A percentile compares a stretch with the other conserved stretches of the same genome.
Evolutionary conservation across 92 coral and sea anemone genomes (phyloP).

Genomic region (Pocillopora meandrina): DNA sequence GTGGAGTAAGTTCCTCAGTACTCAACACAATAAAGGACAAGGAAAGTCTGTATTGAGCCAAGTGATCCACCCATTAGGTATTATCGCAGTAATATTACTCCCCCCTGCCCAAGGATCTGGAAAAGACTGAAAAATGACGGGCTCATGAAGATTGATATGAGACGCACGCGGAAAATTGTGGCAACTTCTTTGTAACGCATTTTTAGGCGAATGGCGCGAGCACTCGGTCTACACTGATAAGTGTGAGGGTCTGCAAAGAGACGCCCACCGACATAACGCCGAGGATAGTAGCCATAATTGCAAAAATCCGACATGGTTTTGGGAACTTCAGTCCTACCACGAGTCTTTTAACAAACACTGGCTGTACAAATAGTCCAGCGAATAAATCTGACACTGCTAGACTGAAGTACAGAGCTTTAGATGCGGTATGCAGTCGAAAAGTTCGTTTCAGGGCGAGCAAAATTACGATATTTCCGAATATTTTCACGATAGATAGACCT

Average conservation of each 20-base stretch:
- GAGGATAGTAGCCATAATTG: not conserved
- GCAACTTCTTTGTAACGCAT: slow-evolving; percentile 17
- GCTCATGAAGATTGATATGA: slow-evolving; percentile 4
- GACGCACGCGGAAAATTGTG: not conserved
- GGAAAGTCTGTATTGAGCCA: too few species aligned
- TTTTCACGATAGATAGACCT: not conserved
- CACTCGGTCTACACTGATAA: slow-evolving; percentile 20
- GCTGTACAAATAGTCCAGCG: slow-evolving; percentile 8
- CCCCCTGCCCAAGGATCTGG: not conserved
- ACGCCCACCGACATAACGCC: slow-evolving; percentile 17
- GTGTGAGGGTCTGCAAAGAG: slow-evolving; percentile 20
- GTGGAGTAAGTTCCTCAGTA: too few species aligned
- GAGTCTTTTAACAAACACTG: not conserved
- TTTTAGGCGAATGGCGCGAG: slow-evolving; percentile 17
- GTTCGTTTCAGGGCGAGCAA: not conserved
- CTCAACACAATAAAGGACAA: too few species aligned
- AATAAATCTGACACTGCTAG: slow-evolving; percentile 2
- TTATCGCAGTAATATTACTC: too few species aligned
- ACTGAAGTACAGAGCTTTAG: slow-evolving; percentile 17
- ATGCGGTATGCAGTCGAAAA: slow-evolving; percentile 6
- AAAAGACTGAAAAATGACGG: not conserved
- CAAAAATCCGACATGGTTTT: not conserved
- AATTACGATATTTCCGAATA: slow-evolving; percentile 3
- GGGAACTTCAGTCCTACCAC: not conserved
- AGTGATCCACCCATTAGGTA: too few species aligned